A percentile compares a stretch with the other conserved stretches of the same genome.
phyloP scores from a whole-genome alignment of 1,140 invertebrate species.

The Formica selysi region DNA sequence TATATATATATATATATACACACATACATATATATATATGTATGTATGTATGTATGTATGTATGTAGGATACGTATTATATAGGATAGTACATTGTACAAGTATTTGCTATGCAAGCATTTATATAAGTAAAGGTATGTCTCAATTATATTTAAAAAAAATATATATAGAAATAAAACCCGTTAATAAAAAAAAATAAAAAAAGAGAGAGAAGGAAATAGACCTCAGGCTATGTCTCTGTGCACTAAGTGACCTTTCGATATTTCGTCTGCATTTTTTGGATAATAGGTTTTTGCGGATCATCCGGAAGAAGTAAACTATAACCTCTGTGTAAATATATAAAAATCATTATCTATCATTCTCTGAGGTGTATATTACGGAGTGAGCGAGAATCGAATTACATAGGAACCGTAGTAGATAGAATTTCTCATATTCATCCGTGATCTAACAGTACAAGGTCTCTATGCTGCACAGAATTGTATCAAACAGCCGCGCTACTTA shows the following conservation, averaged over 20 bases:
- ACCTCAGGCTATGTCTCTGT: conserved; percentile 50
- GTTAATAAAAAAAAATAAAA: conserved; percentile 16
- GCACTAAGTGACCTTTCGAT: conserved; percentile 54
- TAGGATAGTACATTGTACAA: conserved; percentile 65
- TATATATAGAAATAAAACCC: conserved; percentile 6
- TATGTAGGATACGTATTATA: conserved; percentile 60
- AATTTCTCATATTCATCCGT: conserved; percentile 44
- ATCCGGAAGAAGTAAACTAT: not conserved
- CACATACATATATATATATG: too few relatives aligned
- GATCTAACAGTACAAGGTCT: conserved; percentile 46
- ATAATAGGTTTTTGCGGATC: not conserved
- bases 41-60: not conserved
- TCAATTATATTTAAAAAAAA: not conserved
- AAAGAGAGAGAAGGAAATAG: conserved; percentile 11
- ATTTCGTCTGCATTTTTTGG: conserved; percentile 1
- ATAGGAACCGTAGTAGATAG: conserved; percentile 34
- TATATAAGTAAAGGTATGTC: conserved; percentile 14
- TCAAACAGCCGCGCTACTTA: conserved; percentile 67
- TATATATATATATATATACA: too few relatives aligned
- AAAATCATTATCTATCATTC: conserved; percentile 9
- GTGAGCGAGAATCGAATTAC: conserved; percentile 15
- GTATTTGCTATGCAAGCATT: conserved; percentile 60
- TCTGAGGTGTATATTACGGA: conserved; percentile 26
- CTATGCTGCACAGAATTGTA: conserved; percentile 66
- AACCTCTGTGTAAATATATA: not conserved